A percentile compares a stretch with the other conserved stretches of the same genome.
These are phyloP conservation scores for Neogobius melanostomus DNA, from an alignment of 2,113 vertebrate genomes.

Conservation along the genomic window DNA sequence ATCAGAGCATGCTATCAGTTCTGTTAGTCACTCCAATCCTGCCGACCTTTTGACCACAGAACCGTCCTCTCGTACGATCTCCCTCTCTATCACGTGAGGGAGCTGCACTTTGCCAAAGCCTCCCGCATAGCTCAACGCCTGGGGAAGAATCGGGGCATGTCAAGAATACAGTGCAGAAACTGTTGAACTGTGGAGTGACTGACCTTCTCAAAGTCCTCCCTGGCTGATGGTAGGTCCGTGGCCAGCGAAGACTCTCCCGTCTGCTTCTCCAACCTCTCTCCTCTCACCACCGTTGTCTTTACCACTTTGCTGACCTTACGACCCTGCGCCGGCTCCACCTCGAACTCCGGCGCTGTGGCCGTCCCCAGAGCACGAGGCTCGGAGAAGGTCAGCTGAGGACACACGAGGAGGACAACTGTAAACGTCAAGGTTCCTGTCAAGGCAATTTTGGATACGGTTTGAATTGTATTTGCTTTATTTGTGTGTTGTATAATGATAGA, in stretches of 20 bases:
- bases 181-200: constrained; percentile 6
- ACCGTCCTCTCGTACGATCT: constrained; percentile 87
- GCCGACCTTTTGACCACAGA: constrained; percentile 91
- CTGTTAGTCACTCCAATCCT: constrained; percentile 59
- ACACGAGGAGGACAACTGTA: neutral
- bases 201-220: constrained; percentile 97
- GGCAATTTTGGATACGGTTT: too few relatives aligned
- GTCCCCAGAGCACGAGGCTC: constrained; percentile 73
- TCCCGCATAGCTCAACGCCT: constrained; percentile 91
- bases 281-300: constrained; percentile 88
- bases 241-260: constrained; percentile 86
- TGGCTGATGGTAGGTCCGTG: constrained; percentile 89
- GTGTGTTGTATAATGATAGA: too few relatives aligned
- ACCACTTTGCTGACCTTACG: constrained; percentile 94
- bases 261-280: constrained; percentile 88
- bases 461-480: too few relatives aligned
- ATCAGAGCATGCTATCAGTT: constrained; percentile 12
- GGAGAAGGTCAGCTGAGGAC: constrained; percentile 82
- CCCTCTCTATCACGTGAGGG: constrained; percentile 87
- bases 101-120: constrained; percentile 79
- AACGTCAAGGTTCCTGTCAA: neutral
- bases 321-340: constrained; percentile 87
- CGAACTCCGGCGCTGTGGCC: constrained; percentile 81
- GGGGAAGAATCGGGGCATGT: constrained; percentile 39
- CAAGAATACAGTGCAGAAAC: constrained; percentile 5